phyloP scores from a whole-genome alignment of 1,140 invertebrate genomes.

The Eciton burchellii region DNA sequence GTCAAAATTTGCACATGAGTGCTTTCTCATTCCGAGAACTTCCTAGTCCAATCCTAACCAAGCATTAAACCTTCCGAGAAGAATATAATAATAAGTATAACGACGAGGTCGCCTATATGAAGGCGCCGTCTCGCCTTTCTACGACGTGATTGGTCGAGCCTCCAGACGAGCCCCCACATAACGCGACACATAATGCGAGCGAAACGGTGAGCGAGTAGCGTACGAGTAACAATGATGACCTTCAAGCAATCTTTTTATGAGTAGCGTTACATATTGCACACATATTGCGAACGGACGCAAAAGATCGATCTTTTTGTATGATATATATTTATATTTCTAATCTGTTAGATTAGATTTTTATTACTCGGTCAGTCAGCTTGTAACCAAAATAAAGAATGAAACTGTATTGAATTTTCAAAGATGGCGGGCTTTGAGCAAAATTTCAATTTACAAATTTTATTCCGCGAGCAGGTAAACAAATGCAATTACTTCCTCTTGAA shows the following conservation, averaged over 20 bases:
- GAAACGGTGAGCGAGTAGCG: constrained; percentile 15
- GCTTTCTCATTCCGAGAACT: not conserved
- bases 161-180: constrained; percentile 72
- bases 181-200: constrained; percentile 20
- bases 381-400: not conserved
- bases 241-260: constrained; percentile 20
- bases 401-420: constrained; percentile 6
- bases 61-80: constrained; percentile 20
- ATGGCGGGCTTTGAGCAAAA: no score
- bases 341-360: constrained; percentile 25
- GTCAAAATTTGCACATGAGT: not conserved
- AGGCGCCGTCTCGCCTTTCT: constrained; percentile 58
- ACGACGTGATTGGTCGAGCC: constrained; percentile 70
- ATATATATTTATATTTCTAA: constrained; percentile 19
- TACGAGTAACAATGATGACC: constrained; percentile 32
- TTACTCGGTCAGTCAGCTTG: not conserved
- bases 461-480: no score
- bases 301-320: not conserved
- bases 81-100: constrained; percentile 39
- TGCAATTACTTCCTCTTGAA: not conserved
- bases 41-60: not conserved
- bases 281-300: constrained; percentile 5
- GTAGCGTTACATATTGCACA: constrained; percentile 16
- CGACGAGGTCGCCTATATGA: not conserved
- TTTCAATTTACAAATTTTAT: no score